Evolutionary conservation across 2,888 invertebrate species (phyloP).

Genomic region (Agrenia bidenticulata): DNA sequence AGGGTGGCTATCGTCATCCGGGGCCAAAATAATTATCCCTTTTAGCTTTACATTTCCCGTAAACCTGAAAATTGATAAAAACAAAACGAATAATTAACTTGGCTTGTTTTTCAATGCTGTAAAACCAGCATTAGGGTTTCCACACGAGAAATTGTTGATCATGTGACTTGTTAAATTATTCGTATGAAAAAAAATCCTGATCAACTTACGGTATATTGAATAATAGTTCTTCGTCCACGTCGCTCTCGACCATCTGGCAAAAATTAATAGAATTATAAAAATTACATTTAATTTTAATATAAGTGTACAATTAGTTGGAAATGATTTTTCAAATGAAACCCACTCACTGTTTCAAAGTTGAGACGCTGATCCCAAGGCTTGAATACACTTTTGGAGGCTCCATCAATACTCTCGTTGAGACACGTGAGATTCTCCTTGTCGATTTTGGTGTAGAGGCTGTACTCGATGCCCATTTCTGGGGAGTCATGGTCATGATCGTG

Average conservation of each 20-base stretch:
- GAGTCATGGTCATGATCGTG: constrained; percentile 65
- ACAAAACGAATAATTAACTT: no score
- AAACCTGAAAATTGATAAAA: no score
- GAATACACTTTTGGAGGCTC: constrained; percentile 84
- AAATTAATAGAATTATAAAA: constrained; percentile 48
- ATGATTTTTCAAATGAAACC: not conserved
- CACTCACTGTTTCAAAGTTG: constrained; percentile 69
- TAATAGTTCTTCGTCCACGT: constrained; percentile 90
- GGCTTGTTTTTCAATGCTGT: no score
- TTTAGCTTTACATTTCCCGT: constrained; percentile 93
- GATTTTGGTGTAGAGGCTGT: constrained; percentile 85
- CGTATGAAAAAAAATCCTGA: constrained; percentile 14
- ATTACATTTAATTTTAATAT: not conserved
- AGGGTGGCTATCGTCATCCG: constrained; percentile 82
- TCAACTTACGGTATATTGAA: constrained; percentile 84
- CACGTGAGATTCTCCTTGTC: constrained; percentile 83
- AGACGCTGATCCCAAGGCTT: constrained; percentile 87
- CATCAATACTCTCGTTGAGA: constrained; percentile 83
- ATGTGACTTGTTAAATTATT: not conserved
- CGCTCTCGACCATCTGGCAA: constrained; percentile 88
- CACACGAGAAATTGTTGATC: not conserved
- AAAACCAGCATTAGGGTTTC: no score
- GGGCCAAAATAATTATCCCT: constrained; percentile 89
- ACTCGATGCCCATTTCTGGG: constrained; percentile 72
- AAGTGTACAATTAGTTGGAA: not conserved